A percentile compares a stretch with the other conserved stretches of the same genome.
Evolutionary conservation across 2,888 invertebrate species (phyloP).

Genomic region (Lepidonotus clava): DNA sequence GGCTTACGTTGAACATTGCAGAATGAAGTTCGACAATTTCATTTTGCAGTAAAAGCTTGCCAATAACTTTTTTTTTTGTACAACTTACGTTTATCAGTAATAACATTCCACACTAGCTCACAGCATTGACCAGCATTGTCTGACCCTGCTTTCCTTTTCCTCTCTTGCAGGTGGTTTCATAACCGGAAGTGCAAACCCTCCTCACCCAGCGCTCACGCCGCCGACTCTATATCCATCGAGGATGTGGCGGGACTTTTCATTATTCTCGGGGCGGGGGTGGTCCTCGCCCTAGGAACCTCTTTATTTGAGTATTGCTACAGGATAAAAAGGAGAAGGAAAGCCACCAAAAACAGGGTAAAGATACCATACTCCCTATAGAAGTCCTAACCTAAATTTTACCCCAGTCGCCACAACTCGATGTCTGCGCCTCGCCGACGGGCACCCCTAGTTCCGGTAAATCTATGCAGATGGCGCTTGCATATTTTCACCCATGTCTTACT

Average conservation of each 20-base stretch:
- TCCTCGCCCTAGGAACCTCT: constrained; percentile 54
- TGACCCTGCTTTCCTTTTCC: background rate
- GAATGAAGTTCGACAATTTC: too few relatives aligned
- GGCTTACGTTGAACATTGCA: too few relatives aligned
- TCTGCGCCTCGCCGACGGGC: background rate
- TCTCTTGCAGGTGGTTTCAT: constrained; percentile 42
- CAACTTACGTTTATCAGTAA: too few relatives aligned
- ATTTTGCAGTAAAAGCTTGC: too few relatives aligned
- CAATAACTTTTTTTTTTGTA: too few relatives aligned
- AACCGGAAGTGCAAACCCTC: constrained; percentile 29
- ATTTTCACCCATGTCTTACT: background rate
- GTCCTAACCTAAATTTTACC: background rate
- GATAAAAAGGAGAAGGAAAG: constrained; percentile 36
- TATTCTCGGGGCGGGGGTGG: constrained; percentile 56
- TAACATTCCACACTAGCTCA: too few relatives aligned
- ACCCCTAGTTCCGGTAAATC: constrained; percentile 37
- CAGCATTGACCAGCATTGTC: background rate
- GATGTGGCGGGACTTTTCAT: constrained; percentile 58
- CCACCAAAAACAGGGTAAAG: constrained; percentile 52
- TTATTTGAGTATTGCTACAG: constrained; percentile 56
- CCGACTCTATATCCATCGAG: constrained; percentile 53
- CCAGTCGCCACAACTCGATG: constrained; percentile 5
- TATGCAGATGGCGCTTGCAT: constrained; percentile 28
- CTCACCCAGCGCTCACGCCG: background rate
- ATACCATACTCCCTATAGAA: constrained; percentile 51